Evolutionary conservation across 2,888 invertebrate genomes (phyloP), one percentile per base, ranked within the genome.

Genomic region (Eutolmus rufibarbis): DNA sequence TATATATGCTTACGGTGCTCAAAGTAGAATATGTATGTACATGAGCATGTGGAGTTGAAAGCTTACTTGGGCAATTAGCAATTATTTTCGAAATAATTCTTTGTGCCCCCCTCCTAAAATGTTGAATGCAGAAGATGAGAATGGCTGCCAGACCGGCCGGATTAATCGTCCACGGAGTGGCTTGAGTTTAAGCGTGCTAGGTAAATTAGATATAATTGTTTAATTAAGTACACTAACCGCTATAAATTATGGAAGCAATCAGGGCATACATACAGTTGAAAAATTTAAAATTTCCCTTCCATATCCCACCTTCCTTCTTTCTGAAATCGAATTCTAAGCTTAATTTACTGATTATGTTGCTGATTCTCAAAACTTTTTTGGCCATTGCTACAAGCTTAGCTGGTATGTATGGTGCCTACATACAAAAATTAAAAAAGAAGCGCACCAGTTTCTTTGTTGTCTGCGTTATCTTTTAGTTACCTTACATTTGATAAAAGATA

Each of bases 181-280:
- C 89, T 91, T 91, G 91, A 92, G 92, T 90, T 91, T 92, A 91
- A 92, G 92, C 91, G 92, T 92, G 89, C 91, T 92, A 91, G 92
- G 92, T 92, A 92, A 90, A 66, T 66, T 66, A 66, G 19, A 23
- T 12, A 66, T 23, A 12, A 28, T 66, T 66, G 8, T 28, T 66
- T 28, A 66, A 66, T 66, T 66, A 28, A 66, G 12, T 28, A 28
- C 19, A 51, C 51, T n/a, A 51, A 51, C n/a, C 16, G 16, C n/a
- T 51, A 2, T 28, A 9, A 66, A 12, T 66, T 66, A 23, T 66
- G 66, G 23, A 19, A 28, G 8, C 28, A 23, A 28, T 28, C 51
- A 51, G n/a, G n/a, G 51, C 51, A 51, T 51, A 1, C n/a, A n/a
- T 51, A 51, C 46, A 40, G 3, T 12, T 12, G 12, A 43, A 40